A percentile compares a stretch with the other conserved stretches of the same genome.
Evolutionary conservation across 2,888 invertebrate species (phyloP).

Genomic region (Catocala fraxini): DNA sequence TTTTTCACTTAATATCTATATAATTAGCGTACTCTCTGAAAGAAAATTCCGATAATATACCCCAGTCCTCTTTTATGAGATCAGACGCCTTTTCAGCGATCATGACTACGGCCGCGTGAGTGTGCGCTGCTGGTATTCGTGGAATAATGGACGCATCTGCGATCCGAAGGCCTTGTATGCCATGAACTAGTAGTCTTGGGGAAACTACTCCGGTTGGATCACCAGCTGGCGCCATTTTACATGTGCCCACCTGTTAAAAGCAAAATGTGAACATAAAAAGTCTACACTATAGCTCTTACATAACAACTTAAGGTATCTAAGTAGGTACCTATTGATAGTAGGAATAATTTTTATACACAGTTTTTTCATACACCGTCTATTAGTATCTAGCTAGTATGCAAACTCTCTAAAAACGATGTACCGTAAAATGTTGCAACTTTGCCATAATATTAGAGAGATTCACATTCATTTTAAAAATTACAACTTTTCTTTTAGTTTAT

Average conservation of each 20-base stretch:
- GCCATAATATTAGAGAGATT: too few relatives aligned
- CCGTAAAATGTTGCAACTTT: too few relatives aligned
- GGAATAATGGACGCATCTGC: conserved; percentile 87
- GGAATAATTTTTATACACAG: too few relatives aligned
- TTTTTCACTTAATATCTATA: background rate
- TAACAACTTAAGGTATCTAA: too few relatives aligned
- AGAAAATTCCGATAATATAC: conserved; percentile 24
- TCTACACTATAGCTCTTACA: too few relatives aligned
- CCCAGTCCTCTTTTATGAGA: conserved; percentile 85
- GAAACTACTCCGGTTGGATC: conserved; percentile 90
- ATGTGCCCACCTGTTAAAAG: conserved; percentile 88
- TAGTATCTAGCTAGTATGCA: too few relatives aligned
- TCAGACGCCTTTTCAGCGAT: conserved; percentile 86
- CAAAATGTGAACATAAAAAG: too few relatives aligned
- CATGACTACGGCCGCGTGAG: conserved; percentile 86
- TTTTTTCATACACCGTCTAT: too few relatives aligned
- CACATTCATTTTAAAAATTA: too few relatives aligned
- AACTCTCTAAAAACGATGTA: too few relatives aligned
- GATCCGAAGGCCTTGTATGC: conserved; percentile 76
- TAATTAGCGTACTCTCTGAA: background rate
- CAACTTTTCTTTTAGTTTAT: too few relatives aligned
- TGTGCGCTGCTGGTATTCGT: conserved; percentile 85
- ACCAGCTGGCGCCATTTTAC: conserved; percentile 90
- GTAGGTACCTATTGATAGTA: too few relatives aligned
- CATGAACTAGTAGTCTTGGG: conserved; percentile 81